phyloP scores from a whole-genome alignment of 2,797 vertebrate species.

The Cyclura pinguis region DNA sequence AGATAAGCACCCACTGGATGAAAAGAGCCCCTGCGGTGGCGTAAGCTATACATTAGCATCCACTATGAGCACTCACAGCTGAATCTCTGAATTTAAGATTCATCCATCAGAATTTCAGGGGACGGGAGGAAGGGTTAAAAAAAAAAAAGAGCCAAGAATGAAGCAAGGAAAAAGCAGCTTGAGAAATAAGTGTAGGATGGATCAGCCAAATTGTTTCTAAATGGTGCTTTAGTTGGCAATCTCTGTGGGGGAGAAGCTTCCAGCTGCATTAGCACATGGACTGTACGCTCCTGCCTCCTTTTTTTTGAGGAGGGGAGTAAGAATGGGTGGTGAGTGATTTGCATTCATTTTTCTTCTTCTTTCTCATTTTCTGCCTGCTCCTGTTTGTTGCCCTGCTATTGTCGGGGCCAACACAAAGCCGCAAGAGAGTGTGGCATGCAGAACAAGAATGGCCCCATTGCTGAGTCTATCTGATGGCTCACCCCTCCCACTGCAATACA shows the following conservation, averaged over 20 bases:
- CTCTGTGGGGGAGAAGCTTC: conserved; percentile 64
- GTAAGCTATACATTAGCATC: conserved; percentile 2
- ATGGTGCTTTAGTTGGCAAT: conserved; percentile 70
- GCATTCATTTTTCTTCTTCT: conserved; percentile 46
- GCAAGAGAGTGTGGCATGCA: conserved; percentile 55
- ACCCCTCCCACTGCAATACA: not conserved
- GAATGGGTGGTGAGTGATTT: conserved; percentile 66
- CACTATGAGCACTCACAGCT: not conserved
- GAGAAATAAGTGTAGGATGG: conserved; percentile 47
- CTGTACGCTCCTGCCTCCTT: conserved; percentile 50
- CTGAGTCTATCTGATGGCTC: conserved; percentile 48
- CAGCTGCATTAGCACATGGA: conserved; percentile 67
- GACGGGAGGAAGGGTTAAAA: conserved; percentile 32
- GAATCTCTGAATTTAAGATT: conserved; percentile 49
- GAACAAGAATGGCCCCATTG: conserved; percentile 35
- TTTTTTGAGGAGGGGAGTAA: conserved; percentile 46
- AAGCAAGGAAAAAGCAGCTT: not conserved
- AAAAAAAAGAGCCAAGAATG: not conserved
- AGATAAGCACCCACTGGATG: conserved; percentile 30
- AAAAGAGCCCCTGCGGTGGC: not conserved
- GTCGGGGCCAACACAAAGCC: conserved; percentile 57
- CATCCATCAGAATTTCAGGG: conserved; percentile 63
- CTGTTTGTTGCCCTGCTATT: conserved; percentile 62
- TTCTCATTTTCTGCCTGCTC: not conserved
- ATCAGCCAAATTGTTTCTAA: conserved; percentile 75